Conservation (phyloP, 2,113 vertebrate genomes). For the Urocolius indicus region DNA sequence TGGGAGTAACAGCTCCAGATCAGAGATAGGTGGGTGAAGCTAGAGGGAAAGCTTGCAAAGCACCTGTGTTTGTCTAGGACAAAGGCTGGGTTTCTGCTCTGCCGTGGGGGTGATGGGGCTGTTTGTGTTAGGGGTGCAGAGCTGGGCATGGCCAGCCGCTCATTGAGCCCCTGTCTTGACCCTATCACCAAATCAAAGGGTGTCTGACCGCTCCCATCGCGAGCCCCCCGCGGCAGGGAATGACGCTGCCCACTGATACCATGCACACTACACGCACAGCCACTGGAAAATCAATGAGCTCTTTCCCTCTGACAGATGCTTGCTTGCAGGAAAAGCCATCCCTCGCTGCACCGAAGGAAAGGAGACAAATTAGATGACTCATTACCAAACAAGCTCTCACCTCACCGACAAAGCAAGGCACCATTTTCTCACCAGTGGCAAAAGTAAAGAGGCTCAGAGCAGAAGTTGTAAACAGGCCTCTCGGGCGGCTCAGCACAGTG, state of each 20-base stretch:
- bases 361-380: background rate
- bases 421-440: background rate
- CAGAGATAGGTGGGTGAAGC: background rate
- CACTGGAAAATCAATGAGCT: background rate
- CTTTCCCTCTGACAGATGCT: background rate
- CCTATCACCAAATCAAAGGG: background rate
- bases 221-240: background rate
- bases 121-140: background rate
- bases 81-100: background rate
- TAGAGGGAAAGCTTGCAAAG: background rate
- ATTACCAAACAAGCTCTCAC: background rate
- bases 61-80: background rate
- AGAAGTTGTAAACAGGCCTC: background rate
- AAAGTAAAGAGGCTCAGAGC: background rate
- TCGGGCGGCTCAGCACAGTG: background rate
- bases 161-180: background rate
- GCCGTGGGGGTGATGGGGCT: accelerated
- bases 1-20: background rate
- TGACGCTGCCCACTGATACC: background rate
- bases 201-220: background rate
- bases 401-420: background rate
- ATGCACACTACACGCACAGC: background rate
- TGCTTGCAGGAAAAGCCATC: background rate
- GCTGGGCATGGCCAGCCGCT: background rate
- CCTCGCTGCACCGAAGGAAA: background rate